Conservation (phyloP, 2,113 vertebrate genomes). For the Toxotes chatareus region DNA sequence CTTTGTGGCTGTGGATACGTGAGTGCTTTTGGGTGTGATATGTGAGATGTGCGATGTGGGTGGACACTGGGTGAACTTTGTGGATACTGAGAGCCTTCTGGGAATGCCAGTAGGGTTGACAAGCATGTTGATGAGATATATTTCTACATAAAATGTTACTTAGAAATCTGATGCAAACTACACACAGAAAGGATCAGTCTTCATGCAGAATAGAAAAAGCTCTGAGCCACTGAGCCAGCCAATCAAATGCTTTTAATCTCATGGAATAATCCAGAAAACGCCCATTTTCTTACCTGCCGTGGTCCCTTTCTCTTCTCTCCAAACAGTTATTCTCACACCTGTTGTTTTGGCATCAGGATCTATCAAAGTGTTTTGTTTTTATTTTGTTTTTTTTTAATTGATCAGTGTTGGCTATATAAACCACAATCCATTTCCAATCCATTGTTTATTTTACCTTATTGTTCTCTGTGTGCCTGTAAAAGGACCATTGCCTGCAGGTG, state of each 20-base stretch:
- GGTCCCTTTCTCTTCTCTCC: no score
- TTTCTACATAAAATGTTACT: conserved; percentile 1
- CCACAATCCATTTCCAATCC: background rate
- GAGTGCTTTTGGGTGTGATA: background rate
- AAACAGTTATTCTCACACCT: no score
- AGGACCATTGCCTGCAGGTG: background rate
- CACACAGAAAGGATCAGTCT: background rate
- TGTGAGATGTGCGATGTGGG: background rate
- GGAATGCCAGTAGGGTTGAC: background rate
- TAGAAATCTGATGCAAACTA: background rate
- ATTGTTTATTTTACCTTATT: conserved; percentile 8
- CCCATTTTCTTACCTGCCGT: background rate
- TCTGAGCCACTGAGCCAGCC: background rate
- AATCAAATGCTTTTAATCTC: background rate
- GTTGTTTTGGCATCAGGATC: background rate
- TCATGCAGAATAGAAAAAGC: background rate
- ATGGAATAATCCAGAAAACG: background rate
- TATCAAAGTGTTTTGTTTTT: background rate
- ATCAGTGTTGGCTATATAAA: background rate
- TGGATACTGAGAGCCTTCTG: background rate
- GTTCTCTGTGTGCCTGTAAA: background rate
- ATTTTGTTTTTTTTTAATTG: background rate
- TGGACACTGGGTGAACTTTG: background rate
- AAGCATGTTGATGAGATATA: background rate
- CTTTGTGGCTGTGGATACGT: background rate